A percentile compares a stretch with the other conserved stretches of the same genome.
These are phyloP conservation scores for Crax fasciolata DNA, from an alignment of 2,797 vertebrate genomes.

Conservation along the genomic window DNA sequence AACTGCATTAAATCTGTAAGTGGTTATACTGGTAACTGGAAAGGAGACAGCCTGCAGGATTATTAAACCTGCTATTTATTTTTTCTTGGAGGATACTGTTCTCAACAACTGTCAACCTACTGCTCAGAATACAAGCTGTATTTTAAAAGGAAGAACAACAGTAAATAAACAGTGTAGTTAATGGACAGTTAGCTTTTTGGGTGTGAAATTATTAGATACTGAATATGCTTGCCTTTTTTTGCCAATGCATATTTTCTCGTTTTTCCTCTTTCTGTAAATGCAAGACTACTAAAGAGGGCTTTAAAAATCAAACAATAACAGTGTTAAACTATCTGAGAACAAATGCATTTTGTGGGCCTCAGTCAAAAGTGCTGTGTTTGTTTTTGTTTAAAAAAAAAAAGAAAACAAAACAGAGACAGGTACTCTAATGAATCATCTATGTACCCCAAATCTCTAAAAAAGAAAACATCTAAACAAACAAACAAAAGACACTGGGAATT, in stretches of 20 bases:
- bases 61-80: background rate
- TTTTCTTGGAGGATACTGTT: background rate
- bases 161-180: background rate
- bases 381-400: background rate
- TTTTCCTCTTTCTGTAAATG: background rate
- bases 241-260: background rate
- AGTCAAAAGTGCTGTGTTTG: background rate
- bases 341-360: background rate
- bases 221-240: background rate
- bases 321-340: background rate
- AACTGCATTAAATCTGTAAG: background rate
- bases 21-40: background rate
- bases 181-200: background rate
- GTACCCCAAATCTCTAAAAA: fast-evolving
- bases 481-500: background rate
- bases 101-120: background rate
- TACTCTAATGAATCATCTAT: background rate
- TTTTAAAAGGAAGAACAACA: background rate
- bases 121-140: background rate
- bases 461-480: too few relatives aligned
- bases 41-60: background rate
- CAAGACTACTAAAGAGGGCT: background rate
- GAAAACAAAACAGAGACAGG: background rate
- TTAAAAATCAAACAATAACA: background rate
- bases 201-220: background rate